Percentiles rank a stretch among this genome's conserved stretches.
phyloP scores from a whole-genome alignment of 2,888 invertebrate species.

The Campoplex capitator region DNA sequence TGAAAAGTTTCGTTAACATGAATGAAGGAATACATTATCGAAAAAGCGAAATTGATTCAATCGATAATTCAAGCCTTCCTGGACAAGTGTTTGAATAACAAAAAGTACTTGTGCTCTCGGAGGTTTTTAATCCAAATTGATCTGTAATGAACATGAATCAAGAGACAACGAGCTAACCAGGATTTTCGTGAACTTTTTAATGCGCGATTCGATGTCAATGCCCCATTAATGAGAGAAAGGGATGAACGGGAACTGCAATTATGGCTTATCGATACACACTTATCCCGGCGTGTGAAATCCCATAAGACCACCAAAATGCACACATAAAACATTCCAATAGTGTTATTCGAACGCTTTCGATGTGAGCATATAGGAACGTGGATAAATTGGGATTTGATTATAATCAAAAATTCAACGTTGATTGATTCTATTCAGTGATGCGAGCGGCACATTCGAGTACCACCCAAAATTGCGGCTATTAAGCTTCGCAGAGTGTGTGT shows the following conservation, averaged over 20 bases:
- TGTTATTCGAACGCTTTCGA: not conserved
- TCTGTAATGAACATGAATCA: constrained; percentile 36
- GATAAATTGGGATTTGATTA: constrained; percentile 14
- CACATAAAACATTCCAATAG: not conserved
- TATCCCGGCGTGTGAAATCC: constrained; percentile 27
- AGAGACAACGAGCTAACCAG: constrained; percentile 25
- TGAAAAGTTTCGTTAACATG: not conserved
- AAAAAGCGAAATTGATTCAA: not conserved
- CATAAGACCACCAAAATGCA: constrained; percentile 39
- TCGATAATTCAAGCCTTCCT: not conserved
- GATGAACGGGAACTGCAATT: constrained; percentile 36
- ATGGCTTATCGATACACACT: constrained; percentile 27
- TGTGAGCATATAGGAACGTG: not conserved
- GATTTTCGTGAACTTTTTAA: constrained; percentile 48
- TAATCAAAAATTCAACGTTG: constrained; percentile 45
- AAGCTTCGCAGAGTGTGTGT: not conserved
- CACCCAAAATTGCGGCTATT: constrained; percentile 9
- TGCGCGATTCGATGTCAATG: constrained; percentile 51
- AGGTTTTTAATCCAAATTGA: not conserved
- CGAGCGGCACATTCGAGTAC: constrained; percentile 5
- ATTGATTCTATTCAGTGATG: constrained; percentile 40
- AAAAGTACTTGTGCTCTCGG: not conserved
- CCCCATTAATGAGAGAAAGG: constrained; percentile 57
- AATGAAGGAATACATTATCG: not conserved
- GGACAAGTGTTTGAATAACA: not conserved